phyloP scores from a whole-genome alignment of 2,113 vertebrate genomes.

The Sclerurus mexicanus region DNA sequence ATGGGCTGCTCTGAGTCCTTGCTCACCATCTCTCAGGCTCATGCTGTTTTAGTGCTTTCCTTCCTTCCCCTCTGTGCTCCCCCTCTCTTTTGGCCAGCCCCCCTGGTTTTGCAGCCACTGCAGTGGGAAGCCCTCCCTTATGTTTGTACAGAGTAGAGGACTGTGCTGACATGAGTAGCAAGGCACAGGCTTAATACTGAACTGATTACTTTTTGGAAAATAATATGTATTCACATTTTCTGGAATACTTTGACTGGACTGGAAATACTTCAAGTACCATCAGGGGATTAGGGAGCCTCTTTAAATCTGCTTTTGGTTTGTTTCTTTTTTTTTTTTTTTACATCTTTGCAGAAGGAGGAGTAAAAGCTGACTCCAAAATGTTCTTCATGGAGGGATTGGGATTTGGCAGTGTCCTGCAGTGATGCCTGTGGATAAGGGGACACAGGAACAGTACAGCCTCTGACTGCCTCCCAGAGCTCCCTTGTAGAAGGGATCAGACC shows the following conservation, averaged over 20 bases:
- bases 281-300: neutral
- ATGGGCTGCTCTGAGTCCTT: neutral
- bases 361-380: neutral
- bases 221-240: neutral
- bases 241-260: neutral
- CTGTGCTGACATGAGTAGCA: neutral
- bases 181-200: neutral
- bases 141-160: neutral
- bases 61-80: neutral
- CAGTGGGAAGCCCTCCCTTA: neutral
- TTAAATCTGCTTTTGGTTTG: slow-evolving; percentile 16
- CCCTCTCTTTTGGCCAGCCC: neutral
- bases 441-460: neutral
- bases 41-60: neutral
- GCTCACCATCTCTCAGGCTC: neutral
- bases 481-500: neutral
- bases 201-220: neutral
- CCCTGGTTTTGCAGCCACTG: neutral
- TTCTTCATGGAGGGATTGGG: neutral
- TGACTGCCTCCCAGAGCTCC: neutral
- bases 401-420: neutral
- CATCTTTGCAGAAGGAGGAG: neutral
- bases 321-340: neutral
- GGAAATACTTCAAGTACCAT: neutral
- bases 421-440: neutral